phyloP scores from a whole-genome alignment of 2,113 vertebrate species.

The Gobio gobio region DNA sequence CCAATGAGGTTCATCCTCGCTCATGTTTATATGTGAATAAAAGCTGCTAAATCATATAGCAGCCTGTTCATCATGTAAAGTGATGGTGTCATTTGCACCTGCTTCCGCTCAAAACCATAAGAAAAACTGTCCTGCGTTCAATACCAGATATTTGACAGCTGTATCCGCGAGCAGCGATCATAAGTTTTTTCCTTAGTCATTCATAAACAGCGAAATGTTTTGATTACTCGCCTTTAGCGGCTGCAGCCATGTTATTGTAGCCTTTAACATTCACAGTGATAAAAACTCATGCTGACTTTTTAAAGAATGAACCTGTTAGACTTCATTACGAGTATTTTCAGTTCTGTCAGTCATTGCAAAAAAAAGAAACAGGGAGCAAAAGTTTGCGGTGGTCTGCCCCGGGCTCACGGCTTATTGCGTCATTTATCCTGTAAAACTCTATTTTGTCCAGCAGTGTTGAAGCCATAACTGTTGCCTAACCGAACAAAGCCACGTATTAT shows the following conservation, averaged over 20 bases:
- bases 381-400: conserved; percentile 22
- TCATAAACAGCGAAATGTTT: conserved; percentile 15
- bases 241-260: background rate
- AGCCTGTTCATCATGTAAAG: too few species aligned
- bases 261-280: conserved; percentile 6
- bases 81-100: background rate
- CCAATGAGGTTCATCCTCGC: too few species aligned
- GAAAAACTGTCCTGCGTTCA: background rate
- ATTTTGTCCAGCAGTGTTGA: conserved; percentile 48
- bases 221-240: background rate
- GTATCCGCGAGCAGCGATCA: background rate
- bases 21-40: too few species aligned
- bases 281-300: conserved; percentile 42
- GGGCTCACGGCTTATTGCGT: conserved; percentile 30
- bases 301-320: conserved; percentile 38
- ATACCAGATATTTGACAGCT: background rate
- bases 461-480: conserved; percentile 63
- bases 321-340: conserved; percentile 5
- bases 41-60: too few species aligned
- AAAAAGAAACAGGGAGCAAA: conserved; percentile 11
- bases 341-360: conserved; percentile 33
- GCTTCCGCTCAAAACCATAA: conserved; percentile 2
- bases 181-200: background rate
- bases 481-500: conserved; percentile 70
- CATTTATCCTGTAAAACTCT: conserved; percentile 44